A percentile compares a stretch with the other conserved stretches of the same genome.
phyloP scores from a whole-genome alignment of 2,888 invertebrate species.

The Corythucha ciliata region DNA sequence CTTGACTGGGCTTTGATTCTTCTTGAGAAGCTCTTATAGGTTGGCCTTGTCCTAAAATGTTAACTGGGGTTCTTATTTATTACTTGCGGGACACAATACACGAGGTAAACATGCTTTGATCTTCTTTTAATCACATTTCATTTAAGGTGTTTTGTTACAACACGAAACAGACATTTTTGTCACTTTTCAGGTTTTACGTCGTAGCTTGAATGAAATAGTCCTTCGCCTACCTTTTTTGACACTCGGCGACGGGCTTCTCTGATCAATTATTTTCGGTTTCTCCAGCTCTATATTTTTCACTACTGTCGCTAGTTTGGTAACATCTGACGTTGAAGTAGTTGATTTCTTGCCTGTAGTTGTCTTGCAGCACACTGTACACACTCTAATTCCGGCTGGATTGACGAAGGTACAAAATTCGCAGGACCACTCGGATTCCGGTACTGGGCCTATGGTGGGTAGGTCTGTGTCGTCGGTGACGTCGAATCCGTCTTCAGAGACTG shows the following conservation, averaged over 20 bases:
- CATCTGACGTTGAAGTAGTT: constrained; percentile 22
- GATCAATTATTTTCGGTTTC: constrained; percentile 2
- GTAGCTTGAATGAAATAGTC: constrained; percentile 55
- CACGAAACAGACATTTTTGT: too few relatives aligned
- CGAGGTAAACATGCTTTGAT: too few relatives aligned
- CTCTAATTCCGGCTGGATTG: constrained; percentile 66
- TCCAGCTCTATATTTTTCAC: constrained; percentile 9
- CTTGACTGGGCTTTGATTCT: constrained; percentile 4
- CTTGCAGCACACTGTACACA: constrained; percentile 79
- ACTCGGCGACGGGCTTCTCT: constrained; percentile 20
- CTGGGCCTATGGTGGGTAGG: constrained; percentile 31
- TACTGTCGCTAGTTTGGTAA: neutral
- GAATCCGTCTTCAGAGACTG: constrained; percentile 5
- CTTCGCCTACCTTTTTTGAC: constrained; percentile 52
- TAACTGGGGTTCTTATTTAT: too few relatives aligned
- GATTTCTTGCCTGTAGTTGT: too few relatives aligned
- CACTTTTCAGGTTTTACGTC: too few relatives aligned
- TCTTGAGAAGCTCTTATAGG: constrained; percentile 39
- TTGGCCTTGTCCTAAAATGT: constrained; percentile 58
- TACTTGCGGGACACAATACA: too few relatives aligned
- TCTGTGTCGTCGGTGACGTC: constrained; percentile 31
- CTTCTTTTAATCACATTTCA: too few relatives aligned
- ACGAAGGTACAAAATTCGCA: constrained; percentile 87
- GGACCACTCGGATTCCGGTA: constrained; percentile 51
- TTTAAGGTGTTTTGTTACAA: too few relatives aligned